phyloP scores from a whole-genome alignment of 2,797 vertebrate species.

The Pseudomugil gertrudae region DNA sequence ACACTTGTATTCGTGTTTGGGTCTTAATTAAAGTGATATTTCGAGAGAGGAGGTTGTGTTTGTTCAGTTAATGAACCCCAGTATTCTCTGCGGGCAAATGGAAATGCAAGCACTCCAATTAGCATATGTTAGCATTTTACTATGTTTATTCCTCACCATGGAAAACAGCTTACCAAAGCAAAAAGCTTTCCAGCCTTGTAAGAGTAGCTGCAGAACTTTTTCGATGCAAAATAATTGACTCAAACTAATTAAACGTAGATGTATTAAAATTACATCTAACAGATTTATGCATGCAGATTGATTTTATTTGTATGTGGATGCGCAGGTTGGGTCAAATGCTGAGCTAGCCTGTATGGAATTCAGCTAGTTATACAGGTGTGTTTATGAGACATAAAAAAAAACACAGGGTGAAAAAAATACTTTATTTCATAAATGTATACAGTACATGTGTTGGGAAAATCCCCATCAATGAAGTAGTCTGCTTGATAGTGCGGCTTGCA shows the following conservation, averaged over 20 bases:
- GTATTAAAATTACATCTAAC: conserved; percentile 42
- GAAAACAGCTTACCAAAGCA: conserved; percentile 74
- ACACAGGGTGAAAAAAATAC: conserved; percentile 79
- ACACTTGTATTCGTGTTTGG: conserved; percentile 61
- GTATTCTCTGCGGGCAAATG: conserved; percentile 80
- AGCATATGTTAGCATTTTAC: conserved; percentile 84
- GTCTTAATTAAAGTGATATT: conserved; percentile 86
- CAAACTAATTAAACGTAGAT: conserved; percentile 57
- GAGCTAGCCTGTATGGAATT: neutral
- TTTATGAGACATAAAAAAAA: conserved; percentile 3
- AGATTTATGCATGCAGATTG: conserved; percentile 25
- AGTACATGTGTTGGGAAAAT: conserved; percentile 66
- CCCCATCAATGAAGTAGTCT: conserved; percentile 56
- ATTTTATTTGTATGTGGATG: neutral
- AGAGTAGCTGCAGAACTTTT: conserved; percentile 63
- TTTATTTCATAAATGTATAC: conserved; percentile 84
- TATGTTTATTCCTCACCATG: conserved; percentile 71
- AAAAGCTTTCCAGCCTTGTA: conserved; percentile 65
- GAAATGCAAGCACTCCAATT: conserved; percentile 81
- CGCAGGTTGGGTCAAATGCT: neutral
- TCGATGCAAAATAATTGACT: conserved; percentile 65
- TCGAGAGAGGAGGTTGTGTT: conserved; percentile 79
- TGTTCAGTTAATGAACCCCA: conserved; percentile 82
- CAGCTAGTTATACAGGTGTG: neutral
- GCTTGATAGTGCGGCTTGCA: conserved; percentile 70